These are phyloP conservation scores for Oreotrochilus melanogaster DNA, from an alignment of 2,113 vertebrate species.

Conservation along the genomic window DNA sequence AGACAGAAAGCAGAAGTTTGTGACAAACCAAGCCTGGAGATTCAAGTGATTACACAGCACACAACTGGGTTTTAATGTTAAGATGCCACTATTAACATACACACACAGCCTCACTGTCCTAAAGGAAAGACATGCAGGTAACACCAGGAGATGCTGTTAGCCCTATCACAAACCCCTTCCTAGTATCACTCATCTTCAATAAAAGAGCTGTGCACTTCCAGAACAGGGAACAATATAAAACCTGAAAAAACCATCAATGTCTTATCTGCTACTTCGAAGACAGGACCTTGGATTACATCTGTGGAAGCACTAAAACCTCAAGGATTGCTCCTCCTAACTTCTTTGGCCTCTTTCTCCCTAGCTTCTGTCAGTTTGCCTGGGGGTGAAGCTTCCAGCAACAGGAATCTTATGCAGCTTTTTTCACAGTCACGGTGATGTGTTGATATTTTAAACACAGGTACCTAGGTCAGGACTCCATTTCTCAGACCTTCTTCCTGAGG, in stretches of 20 bases:
- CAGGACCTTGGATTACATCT: background rate
- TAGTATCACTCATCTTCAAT: background rate
- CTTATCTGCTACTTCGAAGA: background rate
- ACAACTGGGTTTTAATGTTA: background rate
- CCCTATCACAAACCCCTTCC: background rate
- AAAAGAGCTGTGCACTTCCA: background rate
- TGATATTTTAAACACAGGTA: background rate
- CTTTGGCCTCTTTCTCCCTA: background rate
- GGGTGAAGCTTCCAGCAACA: background rate
- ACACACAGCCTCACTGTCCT: background rate
- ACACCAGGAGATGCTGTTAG: background rate
- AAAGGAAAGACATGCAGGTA: background rate
- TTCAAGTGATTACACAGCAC: background rate
- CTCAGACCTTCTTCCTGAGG: background rate
- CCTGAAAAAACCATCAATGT: background rate
- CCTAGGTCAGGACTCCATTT: fast-evolving
- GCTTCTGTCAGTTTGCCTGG: background rate
- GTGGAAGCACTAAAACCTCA: background rate
- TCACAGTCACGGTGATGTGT: fast-evolving
- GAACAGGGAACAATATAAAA: background rate
- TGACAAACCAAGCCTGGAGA: background rate
- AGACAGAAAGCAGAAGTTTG: background rate
- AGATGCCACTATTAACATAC: background rate
- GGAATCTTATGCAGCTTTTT: background rate
- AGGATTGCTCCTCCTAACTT: background rate